Conservation (phyloP, 2,888 invertebrate species). For the Acleris emargana region DNA sequence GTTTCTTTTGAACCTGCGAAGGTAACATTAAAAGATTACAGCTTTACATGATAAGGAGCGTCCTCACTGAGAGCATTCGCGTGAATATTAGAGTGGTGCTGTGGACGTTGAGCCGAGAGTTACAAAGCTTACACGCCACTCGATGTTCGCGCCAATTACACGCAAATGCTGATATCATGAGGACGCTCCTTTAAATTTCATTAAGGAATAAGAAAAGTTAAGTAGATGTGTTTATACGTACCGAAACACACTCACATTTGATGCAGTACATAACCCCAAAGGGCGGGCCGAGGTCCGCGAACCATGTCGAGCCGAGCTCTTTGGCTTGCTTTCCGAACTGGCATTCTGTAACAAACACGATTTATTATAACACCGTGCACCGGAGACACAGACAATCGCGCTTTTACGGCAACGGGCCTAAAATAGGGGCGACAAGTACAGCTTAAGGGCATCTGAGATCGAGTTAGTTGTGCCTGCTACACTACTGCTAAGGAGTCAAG, state of each 20-base stretch:
- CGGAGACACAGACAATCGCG: constrained; percentile 25
- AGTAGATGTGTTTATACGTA: constrained; percentile 83
- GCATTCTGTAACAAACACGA: constrained; percentile 90
- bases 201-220: background rate
- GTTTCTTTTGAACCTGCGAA: constrained; percentile 92
- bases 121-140: too few relatives aligned
- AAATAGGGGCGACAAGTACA: constrained; percentile 34
- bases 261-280: constrained; percentile 98
- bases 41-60: constrained; percentile 1
- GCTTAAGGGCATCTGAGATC: constrained; percentile 36
- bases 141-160: too few relatives aligned
- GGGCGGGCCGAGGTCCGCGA: constrained; percentile 95
- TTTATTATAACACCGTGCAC: constrained; percentile 27
- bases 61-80: too few relatives aligned
- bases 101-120: too few relatives aligned
- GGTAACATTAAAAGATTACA: constrained; percentile 6
- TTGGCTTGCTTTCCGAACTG: constrained; percentile 94
- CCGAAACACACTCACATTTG: constrained; percentile 96
- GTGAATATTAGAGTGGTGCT: too few relatives aligned
- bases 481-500: constrained; percentile 27
- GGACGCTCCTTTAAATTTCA: background rate
- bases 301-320: constrained; percentile 96
- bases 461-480: constrained; percentile 12
- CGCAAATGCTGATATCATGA: too few relatives aligned
- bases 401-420: constrained; percentile 28